These are phyloP conservation scores for Callyntrura guangdongensis DNA, from an alignment of 2,888 invertebrate species.

Conservation along the genomic window DNA sequence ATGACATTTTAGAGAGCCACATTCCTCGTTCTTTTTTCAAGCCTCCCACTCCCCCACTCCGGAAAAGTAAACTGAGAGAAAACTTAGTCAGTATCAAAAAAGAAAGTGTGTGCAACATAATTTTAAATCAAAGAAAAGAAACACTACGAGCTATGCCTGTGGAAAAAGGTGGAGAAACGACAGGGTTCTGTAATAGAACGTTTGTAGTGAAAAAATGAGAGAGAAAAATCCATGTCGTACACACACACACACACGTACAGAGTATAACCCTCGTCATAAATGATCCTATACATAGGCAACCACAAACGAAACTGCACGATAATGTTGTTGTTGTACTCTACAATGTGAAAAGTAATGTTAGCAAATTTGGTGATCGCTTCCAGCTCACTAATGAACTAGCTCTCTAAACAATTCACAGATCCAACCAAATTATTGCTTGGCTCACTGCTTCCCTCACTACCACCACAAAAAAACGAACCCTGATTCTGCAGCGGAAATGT, in stretches of 20 bases:
- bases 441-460: conserved; percentile 21
- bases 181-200: too few species aligned
- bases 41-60: too few species aligned
- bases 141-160: neutral
- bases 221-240: too few species aligned
- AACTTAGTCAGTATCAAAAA: neutral
- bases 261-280: too few species aligned
- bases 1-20: neutral
- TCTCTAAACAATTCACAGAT: conserved; percentile 59
- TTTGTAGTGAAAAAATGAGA: too few species aligned
- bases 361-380: conserved; percentile 55
- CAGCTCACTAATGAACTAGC: conserved; percentile 43
- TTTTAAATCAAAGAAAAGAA: conserved; percentile 18
- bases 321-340: neutral
- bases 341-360: conserved; percentile 39
- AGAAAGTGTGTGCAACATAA: neutral
- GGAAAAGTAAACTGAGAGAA: too few species aligned
- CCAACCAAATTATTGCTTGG: conserved; percentile 50
- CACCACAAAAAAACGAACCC: neutral
- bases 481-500: conserved; percentile 16
- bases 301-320: too few species aligned
- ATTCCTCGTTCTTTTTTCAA: neutral
- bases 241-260: too few species aligned
- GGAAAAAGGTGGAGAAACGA: neutral
- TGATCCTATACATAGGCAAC: too few species aligned